phyloP scores from a whole-genome alignment of 1,140 invertebrate species.

The Caenorhabditis briggsae region DNA sequence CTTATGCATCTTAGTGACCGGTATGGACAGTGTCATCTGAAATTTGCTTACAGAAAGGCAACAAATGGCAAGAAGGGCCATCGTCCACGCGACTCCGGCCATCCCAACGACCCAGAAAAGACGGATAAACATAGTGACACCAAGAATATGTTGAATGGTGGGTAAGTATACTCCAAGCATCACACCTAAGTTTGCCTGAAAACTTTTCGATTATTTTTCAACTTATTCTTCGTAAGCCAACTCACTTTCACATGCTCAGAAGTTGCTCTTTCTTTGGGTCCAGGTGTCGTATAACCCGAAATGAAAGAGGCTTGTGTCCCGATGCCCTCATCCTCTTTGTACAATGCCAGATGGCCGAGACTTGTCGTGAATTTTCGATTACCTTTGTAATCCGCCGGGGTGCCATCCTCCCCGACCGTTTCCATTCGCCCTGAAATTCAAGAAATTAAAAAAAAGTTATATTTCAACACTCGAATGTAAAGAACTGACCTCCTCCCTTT shows the following conservation, averaged over 20 bases:
- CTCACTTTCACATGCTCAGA: slow-evolving; percentile 76
- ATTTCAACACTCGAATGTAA: not conserved
- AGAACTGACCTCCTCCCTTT: not conserved
- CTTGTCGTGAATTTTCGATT: slow-evolving; percentile 51
- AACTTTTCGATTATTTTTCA: slow-evolving; percentile 4
- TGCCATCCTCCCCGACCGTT: slow-evolving; percentile 55
- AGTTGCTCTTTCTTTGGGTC: slow-evolving; percentile 74
- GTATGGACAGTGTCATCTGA: too few relatives aligned
- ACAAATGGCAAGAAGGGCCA: slow-evolving; percentile 71
- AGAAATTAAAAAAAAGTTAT: not conserved
- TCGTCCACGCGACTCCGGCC: slow-evolving; percentile 67
- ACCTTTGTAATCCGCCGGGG: slow-evolving; percentile 46
- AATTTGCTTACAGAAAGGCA: slow-evolving; percentile 76
- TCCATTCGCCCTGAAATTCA: slow-evolving; percentile 43
- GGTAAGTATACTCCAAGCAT: slow-evolving; percentile 78
- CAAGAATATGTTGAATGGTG: slow-evolving; percentile 77
- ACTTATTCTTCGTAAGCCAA: slow-evolving; percentile 55
- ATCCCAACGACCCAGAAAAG: slow-evolving; percentile 75
- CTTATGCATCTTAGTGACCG: too few relatives aligned
- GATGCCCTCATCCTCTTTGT: slow-evolving; percentile 35
- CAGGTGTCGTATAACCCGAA: slow-evolving; percentile 75
- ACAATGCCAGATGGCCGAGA: slow-evolving; percentile 47
- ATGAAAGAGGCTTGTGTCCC: slow-evolving; percentile 69
- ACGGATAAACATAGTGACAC: slow-evolving; percentile 78
- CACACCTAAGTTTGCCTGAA: slow-evolving; percentile 75